Conservation (phyloP, 2,888 invertebrate species). For the Tenthredo scrophulariae region DNA sequence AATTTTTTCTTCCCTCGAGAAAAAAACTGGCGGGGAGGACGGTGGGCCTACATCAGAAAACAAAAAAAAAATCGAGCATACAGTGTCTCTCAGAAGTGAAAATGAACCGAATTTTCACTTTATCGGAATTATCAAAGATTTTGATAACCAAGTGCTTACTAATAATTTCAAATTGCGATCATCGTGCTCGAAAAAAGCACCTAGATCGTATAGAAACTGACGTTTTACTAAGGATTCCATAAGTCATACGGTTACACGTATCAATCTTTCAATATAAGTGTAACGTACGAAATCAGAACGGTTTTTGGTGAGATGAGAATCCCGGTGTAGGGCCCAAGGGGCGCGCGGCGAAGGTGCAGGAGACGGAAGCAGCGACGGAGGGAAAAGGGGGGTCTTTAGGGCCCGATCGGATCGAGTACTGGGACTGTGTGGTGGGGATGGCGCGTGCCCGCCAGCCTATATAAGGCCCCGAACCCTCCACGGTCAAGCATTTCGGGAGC, state of each 20-base stretch:
- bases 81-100: neutral
- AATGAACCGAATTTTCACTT: neutral
- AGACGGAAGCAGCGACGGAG: slow-evolving; percentile 67
- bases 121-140: neutral
- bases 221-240: neutral
- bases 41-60: neutral
- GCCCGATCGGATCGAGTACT: slow-evolving; percentile 78
- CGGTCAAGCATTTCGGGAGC: slow-evolving; percentile 77
- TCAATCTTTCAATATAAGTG: neutral
- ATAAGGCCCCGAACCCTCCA: slow-evolving; percentile 77
- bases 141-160: neutral
- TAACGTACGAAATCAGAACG: slow-evolving; percentile 10
- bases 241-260: neutral
- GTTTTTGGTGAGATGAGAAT: slow-evolving; percentile 71
- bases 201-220: neutral
- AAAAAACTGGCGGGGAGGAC: neutral
- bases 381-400: slow-evolving; percentile 75
- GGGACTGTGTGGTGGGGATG: slow-evolving; percentile 81
- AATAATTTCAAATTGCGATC: neutral
- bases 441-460: slow-evolving; percentile 81
- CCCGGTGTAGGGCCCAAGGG: slow-evolving; percentile 76
- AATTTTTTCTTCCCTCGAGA: slow-evolving; percentile 58
- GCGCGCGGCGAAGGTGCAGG: slow-evolving; percentile 73
- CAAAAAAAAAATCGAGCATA: neutral
- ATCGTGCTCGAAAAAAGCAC: neutral